phyloP scores from a whole-genome alignment of 1,140 invertebrate species.

The Lucilia sericata region DNA sequence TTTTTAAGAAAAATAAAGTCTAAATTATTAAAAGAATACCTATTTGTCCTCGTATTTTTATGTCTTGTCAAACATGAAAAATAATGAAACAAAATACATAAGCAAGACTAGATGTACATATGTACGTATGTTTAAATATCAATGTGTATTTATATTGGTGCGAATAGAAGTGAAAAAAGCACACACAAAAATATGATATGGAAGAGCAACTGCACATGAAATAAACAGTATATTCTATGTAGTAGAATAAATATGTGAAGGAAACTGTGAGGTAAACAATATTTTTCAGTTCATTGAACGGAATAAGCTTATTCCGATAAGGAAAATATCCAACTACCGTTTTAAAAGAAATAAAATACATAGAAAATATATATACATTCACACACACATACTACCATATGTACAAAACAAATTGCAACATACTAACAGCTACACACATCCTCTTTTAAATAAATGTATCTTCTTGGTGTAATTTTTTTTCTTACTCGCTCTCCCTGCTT shows the following conservation, averaged over 20 bases:
- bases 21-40: too few relatives aligned
- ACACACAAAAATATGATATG: not conserved
- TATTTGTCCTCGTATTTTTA: too few relatives aligned
- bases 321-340: slow-evolving; percentile 34
- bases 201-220: not conserved
- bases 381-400: not conserved
- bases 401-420: not conserved
- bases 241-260: slow-evolving; percentile 17
- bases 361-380: not conserved
- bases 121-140: too few relatives aligned
- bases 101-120: too few relatives aligned
- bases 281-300: slow-evolving; percentile 46
- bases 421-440: not conserved
- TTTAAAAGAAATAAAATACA: slow-evolving; percentile 29
- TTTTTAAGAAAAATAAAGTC: too few relatives aligned
- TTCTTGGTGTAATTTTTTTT: not conserved
- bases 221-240: not conserved
- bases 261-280: slow-evolving; percentile 45
- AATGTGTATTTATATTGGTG: not conserved
- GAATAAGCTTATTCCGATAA: slow-evolving; percentile 45
- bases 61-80: too few relatives aligned
- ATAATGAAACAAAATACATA: too few relatives aligned
- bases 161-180: not conserved
- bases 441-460: not conserved
- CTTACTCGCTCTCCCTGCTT: not conserved